phyloP scores from a whole-genome alignment of 2,113 vertebrate genomes.

The Anhinga rufa region DNA sequence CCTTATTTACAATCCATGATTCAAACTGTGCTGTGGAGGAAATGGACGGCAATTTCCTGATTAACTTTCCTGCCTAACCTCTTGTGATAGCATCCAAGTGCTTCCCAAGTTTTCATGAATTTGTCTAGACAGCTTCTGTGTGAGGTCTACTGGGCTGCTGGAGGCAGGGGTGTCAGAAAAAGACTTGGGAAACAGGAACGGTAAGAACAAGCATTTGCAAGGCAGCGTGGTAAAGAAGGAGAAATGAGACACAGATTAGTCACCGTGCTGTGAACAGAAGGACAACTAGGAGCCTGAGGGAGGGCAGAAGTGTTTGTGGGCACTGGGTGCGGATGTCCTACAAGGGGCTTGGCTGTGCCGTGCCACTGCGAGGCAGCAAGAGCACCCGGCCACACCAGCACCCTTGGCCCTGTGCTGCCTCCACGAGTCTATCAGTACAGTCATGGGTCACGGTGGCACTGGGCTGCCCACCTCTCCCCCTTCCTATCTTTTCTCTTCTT shows the following conservation, averaged over 20 bases:
- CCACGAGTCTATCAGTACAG: rapidly evolving
- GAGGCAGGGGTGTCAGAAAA: background rate
- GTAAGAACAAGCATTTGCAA: background rate
- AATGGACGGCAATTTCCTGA: constrained; percentile 41
- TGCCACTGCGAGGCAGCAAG: background rate
- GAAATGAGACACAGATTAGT: background rate
- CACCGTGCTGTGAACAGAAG: background rate
- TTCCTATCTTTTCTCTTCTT: background rate
- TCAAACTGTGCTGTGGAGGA: constrained; percentile 14
- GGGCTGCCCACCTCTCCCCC: background rate
- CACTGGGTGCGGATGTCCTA: background rate
- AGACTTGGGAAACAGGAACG: background rate
- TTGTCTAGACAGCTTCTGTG: constrained; percentile 23
- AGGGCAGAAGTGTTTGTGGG: background rate
- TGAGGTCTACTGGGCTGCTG: background rate
- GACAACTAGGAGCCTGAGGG: background rate
- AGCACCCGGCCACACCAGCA: rapidly evolving
- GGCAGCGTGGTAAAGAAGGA: background rate
- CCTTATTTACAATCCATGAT: background rate
- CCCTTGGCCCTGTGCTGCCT: background rate
- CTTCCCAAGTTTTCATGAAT: constrained; percentile 14
- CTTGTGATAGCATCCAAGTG: background rate
- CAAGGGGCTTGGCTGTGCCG: background rate
- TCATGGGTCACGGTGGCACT: rapidly evolving
- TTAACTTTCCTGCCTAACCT: constrained; percentile 23